Evolutionary conservation across 37 sponge, comb jelly and placozoan genomes (phyloP).

Genomic region (Lycopodina hypogea): DNA sequence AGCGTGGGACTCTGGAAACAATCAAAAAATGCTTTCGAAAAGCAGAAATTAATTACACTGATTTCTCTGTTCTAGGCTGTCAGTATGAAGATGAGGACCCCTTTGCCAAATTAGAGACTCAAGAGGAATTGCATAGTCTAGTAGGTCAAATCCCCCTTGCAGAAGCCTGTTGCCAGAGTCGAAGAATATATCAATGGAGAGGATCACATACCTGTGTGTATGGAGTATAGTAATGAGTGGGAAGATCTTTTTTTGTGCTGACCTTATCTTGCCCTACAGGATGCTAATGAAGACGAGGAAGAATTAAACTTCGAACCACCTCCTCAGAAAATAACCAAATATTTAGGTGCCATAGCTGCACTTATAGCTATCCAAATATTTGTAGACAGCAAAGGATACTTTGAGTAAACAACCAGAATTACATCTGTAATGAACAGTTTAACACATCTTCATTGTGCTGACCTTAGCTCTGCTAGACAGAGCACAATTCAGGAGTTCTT

Average conservation of each 20-base stretch:
- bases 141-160: neutral
- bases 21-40: constrained; percentile 72
- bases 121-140: neutral
- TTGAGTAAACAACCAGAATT: neutral
- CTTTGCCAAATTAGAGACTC: constrained; percentile 30
- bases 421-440: neutral
- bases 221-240: constrained; percentile 17
- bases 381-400: neutral
- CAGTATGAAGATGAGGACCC: constrained; percentile 26
- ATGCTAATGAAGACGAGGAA: constrained; percentile 7
- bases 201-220: no score
- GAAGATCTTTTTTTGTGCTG: constrained; percentile 16
- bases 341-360: neutral
- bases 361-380: neutral
- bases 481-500: no score
- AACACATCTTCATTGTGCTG: no score
- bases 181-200: constrained; percentile 23
- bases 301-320: no score
- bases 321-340: no score
- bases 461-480: no score
- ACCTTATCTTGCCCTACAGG: neutral
- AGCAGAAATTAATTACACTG: constrained; percentile 17
- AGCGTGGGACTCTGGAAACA: constrained; percentile 52
- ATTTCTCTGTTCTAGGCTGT: constrained; percentile 21
- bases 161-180: neutral